Conservation (phyloP, 2,797 vertebrate species). For the Anguilla pacifica region DNA sequence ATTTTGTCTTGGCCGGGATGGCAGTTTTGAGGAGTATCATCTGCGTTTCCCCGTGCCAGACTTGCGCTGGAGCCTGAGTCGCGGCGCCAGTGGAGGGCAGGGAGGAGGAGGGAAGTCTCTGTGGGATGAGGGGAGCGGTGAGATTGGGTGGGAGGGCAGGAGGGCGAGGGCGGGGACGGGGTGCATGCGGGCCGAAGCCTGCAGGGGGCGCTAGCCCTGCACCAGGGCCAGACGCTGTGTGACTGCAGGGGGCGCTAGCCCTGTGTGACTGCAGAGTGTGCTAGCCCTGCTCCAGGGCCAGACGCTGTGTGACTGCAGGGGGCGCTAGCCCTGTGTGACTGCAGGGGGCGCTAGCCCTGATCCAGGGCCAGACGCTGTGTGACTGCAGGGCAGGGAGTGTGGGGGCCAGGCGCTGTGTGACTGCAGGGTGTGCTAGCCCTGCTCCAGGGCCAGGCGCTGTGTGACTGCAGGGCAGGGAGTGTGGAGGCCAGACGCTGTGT, state of each 20-base stretch:
- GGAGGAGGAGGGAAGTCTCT: not conserved
- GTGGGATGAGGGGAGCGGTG: constrained; percentile 27
- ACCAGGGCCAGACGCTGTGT: too few species aligned
- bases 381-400: too few species aligned
- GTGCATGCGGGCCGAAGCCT: not conserved
- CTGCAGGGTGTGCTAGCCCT: not conserved
- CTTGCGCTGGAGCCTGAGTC: not conserved
- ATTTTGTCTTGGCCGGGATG: not conserved
- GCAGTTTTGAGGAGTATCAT: too few species aligned
- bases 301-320: too few species aligned
- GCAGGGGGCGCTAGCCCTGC: constrained; percentile 24
- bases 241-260: too few species aligned
- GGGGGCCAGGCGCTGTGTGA: too few species aligned
- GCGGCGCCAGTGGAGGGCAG: not conserved
- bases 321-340: too few species aligned
- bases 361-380: not conserved
- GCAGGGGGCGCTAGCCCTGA: not conserved
- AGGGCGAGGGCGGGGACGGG: constrained; percentile 22
- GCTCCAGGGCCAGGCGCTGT: too few species aligned
- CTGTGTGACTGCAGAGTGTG: too few species aligned
- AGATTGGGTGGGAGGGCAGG: constrained; percentile 36
- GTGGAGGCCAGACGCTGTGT: not conserved
- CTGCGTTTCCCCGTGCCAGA: not conserved
- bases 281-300: too few species aligned
- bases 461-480: too few species aligned